Conservation (phyloP, 2,797 vertebrate species). For the Harpagifer antarcticus region DNA sequence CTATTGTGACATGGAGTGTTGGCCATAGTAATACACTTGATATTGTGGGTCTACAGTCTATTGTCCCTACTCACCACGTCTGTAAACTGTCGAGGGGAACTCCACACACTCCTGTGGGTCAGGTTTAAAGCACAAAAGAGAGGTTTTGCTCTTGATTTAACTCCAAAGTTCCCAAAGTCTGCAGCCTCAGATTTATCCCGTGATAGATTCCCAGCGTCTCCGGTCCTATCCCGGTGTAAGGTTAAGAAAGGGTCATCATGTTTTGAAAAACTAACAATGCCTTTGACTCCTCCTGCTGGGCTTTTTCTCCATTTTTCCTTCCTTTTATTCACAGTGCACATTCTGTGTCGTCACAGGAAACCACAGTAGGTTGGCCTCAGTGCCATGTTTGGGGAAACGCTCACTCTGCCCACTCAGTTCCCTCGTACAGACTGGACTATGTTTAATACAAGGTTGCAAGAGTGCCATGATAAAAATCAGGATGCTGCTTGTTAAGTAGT, state of each 20-base stretch:
- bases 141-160: slow-evolving; percentile 38
- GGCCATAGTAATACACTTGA: slow-evolving; percentile 43
- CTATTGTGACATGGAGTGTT: slow-evolving; percentile 34
- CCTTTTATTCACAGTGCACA: slow-evolving; percentile 33
- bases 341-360: slow-evolving; percentile 55
- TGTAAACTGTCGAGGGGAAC: slow-evolving; percentile 31
- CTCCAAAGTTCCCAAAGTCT: slow-evolving; percentile 44
- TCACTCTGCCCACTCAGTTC: slow-evolving; percentile 39
- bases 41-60: slow-evolving; percentile 49
- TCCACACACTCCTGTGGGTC: slow-evolving; percentile 21
- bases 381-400: slow-evolving; percentile 53
- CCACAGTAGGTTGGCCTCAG: slow-evolving; percentile 53
- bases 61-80: slow-evolving; percentile 26
- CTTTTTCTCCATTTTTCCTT: slow-evolving; percentile 21
- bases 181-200: slow-evolving; percentile 21
- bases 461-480: slow-evolving; percentile 8
- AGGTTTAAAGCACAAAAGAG: slow-evolving; percentile 69
- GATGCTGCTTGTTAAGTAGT: slow-evolving; percentile 32
- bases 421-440: slow-evolving; percentile 18
- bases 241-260: slow-evolving; percentile 23
- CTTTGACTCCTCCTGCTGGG: slow-evolving; percentile 42
- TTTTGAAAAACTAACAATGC: slow-evolving; percentile 32
- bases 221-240: slow-evolving; percentile 15
- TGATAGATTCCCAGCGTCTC: slow-evolving; percentile 5
- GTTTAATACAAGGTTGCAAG: slow-evolving; percentile 12